These are phyloP conservation scores for Galleria mellonella DNA, from an alignment of 1,140 invertebrate species.

Conservation along the genomic window DNA sequence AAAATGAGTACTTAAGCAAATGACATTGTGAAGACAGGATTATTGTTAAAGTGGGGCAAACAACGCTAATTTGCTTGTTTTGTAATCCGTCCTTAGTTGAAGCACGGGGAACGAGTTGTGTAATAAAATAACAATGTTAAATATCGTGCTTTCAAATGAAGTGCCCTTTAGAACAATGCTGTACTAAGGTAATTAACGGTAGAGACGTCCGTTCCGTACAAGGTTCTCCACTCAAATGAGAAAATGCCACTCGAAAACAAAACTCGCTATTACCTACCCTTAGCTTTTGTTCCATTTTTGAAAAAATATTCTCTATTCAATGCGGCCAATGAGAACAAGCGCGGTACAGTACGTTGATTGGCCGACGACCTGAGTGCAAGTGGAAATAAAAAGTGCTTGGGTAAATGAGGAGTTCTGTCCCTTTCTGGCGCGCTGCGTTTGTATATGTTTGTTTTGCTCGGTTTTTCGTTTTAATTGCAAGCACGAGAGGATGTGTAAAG, in stretches of 20 bases:
- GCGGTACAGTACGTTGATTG: conserved; percentile 66
- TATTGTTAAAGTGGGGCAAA: conserved; percentile 44
- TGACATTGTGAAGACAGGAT: conserved; percentile 25
- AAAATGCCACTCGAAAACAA: conserved; percentile 68
- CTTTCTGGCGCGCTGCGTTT: conserved; percentile 33
- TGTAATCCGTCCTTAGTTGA: conserved; percentile 36
- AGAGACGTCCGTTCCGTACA: conserved; percentile 50
- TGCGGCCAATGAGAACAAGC: conserved; percentile 63
- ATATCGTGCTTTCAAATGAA: conserved; percentile 50
- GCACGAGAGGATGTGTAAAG: conserved; percentile 66
- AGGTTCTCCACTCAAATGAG: conserved; percentile 56
- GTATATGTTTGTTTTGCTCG: conserved; percentile 36
- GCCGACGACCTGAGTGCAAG: conserved; percentile 67
- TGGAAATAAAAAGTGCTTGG: conserved; percentile 69
- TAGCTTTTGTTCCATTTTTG: conserved; percentile 60
- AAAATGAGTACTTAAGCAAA: too few species aligned
- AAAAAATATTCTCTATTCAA: conserved; percentile 68
- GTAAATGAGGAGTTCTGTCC: conserved; percentile 59
- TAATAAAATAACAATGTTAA: conserved; percentile 69
- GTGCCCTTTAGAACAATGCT: conserved; percentile 49
- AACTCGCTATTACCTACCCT: conserved; percentile 71
- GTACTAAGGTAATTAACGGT: conserved; percentile 58
- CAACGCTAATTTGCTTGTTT: conserved; percentile 64
- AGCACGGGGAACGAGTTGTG: conserved; percentile 35
- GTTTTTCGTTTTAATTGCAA: conserved; percentile 73